Base-by-base conservation (phyloP, 2,113 vertebrate genomes). In the Anas platyrhynchos region DNA sequence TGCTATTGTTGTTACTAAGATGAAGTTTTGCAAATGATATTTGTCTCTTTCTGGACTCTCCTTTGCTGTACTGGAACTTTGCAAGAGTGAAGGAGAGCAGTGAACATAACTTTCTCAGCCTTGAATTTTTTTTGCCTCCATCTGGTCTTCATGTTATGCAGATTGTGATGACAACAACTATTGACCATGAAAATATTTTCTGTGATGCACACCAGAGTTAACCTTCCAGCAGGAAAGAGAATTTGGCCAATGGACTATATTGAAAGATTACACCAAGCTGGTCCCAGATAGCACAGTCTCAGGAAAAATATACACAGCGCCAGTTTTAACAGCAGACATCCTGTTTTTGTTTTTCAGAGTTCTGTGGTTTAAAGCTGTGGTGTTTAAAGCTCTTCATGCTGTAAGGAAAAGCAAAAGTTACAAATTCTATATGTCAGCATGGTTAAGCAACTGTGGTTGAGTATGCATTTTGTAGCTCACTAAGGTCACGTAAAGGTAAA, bases 301-400 rank as follows among this genome's bases (percentile, higher is more conserved):
- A 52, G 63, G 41, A 62, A 91, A 89, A 88, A 86, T 22, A 68
- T 1, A 41, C 55, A 46, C 9, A 74, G 36, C 81, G 74, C 55
- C 65, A 83, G 65, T 72, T 74, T 56, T 43, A 89, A 77, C 74
- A 50, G 17, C 72, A 89, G 89, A 78, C 73, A 93, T 95, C 87
- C 94, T 93, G 85, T 65, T 93, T 88, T 96, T 96, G 79, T 86
- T 97, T 95, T 88, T 91, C 68, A 86, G 59, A 86, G 68, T 55
- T 66, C 56, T 91, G 89, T 95, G 79, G 89, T 88, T 89, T 77
- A 46, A 89, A 87, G 52, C 63, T 80, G 75, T 52, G 72, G 36
- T 80, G 75, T 63, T 83, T 78, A 34, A 74, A 77, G 67, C 41
- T 80, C 68, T 83, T 83, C 77, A 52, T 17, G 14, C 52, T 63